A percentile compares a stretch with the other conserved stretches of the same genome.
phyloP scores from a whole-genome alignment of 2,888 invertebrate species.

The Galeopsomyia nigrocyanea region DNA sequence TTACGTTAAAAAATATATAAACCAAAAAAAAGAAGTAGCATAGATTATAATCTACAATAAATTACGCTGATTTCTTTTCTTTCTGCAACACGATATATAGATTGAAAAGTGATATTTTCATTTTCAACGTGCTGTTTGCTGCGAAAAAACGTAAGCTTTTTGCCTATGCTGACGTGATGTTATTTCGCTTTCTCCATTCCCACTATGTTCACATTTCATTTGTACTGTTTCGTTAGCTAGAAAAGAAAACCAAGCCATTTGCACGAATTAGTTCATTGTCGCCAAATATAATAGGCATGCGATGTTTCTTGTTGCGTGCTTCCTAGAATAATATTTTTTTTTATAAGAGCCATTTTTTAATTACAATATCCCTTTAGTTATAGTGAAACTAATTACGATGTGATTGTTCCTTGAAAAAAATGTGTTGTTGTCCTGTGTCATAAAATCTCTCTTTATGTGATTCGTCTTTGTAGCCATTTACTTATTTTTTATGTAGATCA shows the following conservation, averaged over 20 bases:
- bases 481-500: conserved; percentile 9
- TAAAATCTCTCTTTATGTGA: conserved; percentile 17
- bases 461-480: conserved; percentile 19
- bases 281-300: conserved; percentile 8
- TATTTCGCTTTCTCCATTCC: conserved; percentile 9
- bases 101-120: conserved; percentile 6
- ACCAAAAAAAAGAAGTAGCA: no score
- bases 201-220: not conserved
- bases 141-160: conserved; percentile 28
- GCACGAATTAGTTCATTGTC: not conserved
- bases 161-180: conserved; percentile 8
- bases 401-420: conserved; percentile 25
- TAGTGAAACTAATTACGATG: not conserved
- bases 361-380: conserved; percentile 1
- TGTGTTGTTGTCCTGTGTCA: conserved; percentile 29
- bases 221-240: conserved; percentile 18
- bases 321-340: not conserved
- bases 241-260: not conserved
- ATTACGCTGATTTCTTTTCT: not conserved
- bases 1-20: not conserved
- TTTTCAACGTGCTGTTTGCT: conserved; percentile 3
- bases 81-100: not conserved
- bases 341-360: not conserved
- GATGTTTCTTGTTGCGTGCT: conserved; percentile 16
- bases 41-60: no score